Percentiles rank a stretch among this genome's conserved stretches.
Conservation (phyloP, 2,888 invertebrate genomes). For the Nomada fucata region DNA sequence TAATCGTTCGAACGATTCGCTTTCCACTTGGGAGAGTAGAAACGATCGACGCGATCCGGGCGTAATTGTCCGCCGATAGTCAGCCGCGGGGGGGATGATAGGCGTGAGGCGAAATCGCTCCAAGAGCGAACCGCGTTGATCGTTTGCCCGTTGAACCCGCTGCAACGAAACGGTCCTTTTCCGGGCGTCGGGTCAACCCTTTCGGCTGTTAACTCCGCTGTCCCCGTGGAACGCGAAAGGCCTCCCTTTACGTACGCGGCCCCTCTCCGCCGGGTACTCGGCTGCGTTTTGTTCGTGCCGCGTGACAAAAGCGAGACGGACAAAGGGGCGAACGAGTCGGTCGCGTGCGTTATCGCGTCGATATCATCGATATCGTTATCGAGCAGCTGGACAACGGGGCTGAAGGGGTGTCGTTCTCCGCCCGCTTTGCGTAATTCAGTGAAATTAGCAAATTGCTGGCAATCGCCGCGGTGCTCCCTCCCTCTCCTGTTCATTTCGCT, state of each 20-base stretch:
- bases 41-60: conserved; percentile 23
- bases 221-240: conserved; percentile 24
- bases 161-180: conserved; percentile 5
- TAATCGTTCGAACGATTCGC: neutral
- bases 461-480: neutral
- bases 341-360: conserved; percentile 26
- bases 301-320: conserved; percentile 27
- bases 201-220: conserved; percentile 40
- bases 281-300: conserved; percentile 14
- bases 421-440: conserved; percentile 34
- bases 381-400: conserved; percentile 25
- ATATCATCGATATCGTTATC: conserved; percentile 39
- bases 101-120: no score
- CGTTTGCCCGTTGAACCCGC: no score
- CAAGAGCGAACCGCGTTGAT: no score
- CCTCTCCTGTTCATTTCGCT: neutral
- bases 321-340: conserved; percentile 21
- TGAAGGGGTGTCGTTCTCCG: conserved; percentile 2
- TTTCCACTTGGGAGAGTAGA: neutral
- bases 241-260: conserved; percentile 16
- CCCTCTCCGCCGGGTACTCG: neutral
- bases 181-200: conserved; percentile 14
- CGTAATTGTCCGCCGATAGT: conserved; percentile 15
- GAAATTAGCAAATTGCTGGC: conserved; percentile 55
- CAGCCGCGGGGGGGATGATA: no score